A percentile compares a stretch with the other conserved stretches of the same genome.
These are phyloP conservation scores for Cirrhinus molitorella DNA, from an alignment of 2,797 vertebrate species.

Conservation along the genomic window DNA sequence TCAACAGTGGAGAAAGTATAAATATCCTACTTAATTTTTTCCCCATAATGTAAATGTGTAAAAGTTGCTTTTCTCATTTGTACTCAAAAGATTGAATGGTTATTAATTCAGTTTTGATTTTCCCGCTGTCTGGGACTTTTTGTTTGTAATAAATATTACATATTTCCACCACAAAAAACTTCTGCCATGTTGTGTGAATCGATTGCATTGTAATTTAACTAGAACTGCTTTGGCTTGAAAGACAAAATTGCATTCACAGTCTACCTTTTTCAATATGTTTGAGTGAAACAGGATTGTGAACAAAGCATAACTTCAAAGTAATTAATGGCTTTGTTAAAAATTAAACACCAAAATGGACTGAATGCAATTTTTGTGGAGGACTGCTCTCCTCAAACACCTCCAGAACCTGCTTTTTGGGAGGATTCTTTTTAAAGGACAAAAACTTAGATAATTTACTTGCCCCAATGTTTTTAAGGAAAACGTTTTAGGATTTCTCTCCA, in stretches of 20 bases:
- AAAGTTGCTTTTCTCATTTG: not conserved
- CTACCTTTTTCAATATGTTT: not conserved
- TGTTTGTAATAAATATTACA: not conserved
- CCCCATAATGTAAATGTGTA: not conserved
- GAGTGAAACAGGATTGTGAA: not conserved
- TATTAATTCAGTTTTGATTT: slow-evolving; percentile 7
- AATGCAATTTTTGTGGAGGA: not conserved
- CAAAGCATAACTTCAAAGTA: not conserved
- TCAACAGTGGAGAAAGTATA: not conserved
- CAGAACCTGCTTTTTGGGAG: not conserved
- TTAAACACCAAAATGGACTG: not conserved
- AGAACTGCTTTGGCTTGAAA: not conserved
- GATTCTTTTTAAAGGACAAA: too few relatives aligned
- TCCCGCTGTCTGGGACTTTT: not conserved
- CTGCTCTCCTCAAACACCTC: too few relatives aligned
- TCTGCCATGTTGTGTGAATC: not conserved
- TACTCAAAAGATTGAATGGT: not conserved
- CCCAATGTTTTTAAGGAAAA: too few relatives aligned
- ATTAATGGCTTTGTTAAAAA: not conserved
- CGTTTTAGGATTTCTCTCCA: too few relatives aligned
- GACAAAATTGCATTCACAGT: not conserved
- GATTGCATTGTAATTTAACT: not conserved
- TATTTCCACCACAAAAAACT: not conserved
- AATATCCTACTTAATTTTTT: not conserved
- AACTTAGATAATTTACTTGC: too few relatives aligned